Conservation (phyloP, 2,113 vertebrate genomes). For the Anoplopoma fimbria region DNA sequence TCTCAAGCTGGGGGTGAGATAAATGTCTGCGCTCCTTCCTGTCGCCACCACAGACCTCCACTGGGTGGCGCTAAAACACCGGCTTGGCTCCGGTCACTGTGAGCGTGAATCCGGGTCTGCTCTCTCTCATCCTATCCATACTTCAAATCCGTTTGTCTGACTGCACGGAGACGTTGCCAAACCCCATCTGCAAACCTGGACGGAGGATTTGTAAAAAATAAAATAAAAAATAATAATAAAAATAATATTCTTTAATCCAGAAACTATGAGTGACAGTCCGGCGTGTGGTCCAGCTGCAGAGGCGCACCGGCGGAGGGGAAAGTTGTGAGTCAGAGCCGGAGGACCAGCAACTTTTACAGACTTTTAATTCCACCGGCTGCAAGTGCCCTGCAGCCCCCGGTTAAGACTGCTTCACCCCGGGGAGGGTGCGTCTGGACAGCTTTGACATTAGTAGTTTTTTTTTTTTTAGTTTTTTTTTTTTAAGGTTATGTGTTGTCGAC, state of each 20-base stretch:
- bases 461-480: conserved; percentile 2
- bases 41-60: conserved; percentile 3
- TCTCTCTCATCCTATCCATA: conserved; percentile 53
- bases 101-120: conserved; percentile 21
- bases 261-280: conserved; percentile 52
- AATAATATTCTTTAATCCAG: conserved; percentile 16
- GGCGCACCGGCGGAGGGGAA: conserved; percentile 61
- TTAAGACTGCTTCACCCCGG: conserved; percentile 54
- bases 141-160: conserved; percentile 65
- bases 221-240: background rate
- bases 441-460: conserved; percentile 37
- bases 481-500: conserved; percentile 71
- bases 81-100: background rate
- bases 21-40: background rate
- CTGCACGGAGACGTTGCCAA: conserved; percentile 56
- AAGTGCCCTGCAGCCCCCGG: conserved; percentile 45
- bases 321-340: conserved; percentile 72
- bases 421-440: conserved; percentile 55
- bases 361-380: conserved; percentile 65
- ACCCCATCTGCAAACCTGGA: conserved; percentile 31
- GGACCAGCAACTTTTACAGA: conserved; percentile 82
- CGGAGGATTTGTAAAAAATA: conserved; percentile 29
- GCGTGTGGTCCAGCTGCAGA: conserved; percentile 37
- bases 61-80: conserved; percentile 71
- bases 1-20: conserved; percentile 10